Percentiles rank a stretch among this genome's conserved stretches.
phyloP scores from a whole-genome alignment of 2,888 invertebrate genomes.

The Tipula confusa region DNA sequence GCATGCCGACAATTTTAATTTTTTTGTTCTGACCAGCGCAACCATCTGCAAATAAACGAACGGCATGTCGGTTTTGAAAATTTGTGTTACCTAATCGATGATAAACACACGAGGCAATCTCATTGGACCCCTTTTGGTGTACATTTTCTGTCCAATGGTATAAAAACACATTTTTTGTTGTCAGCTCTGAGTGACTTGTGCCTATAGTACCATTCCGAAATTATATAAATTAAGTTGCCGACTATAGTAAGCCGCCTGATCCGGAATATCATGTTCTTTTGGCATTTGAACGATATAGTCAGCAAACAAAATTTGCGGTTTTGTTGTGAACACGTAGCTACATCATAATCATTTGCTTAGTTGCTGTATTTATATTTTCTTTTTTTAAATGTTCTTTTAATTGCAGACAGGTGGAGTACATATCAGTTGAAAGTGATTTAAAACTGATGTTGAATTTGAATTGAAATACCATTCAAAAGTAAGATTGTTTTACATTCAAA shows the following conservation, averaged over 20 bases:
- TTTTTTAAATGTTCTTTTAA: too few relatives aligned
- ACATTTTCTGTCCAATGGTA: not conserved
- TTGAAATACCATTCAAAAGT: not conserved
- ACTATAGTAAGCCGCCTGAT: not conserved
- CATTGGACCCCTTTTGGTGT: not conserved
- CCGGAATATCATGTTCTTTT: not conserved
- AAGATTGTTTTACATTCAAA: too few relatives aligned
- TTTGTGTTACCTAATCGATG: not conserved
- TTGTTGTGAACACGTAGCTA: not conserved
- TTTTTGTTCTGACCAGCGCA: not conserved
- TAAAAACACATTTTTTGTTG: not conserved
- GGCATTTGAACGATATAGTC: not conserved
- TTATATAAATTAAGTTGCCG: too few relatives aligned
- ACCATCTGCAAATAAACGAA: too few relatives aligned
- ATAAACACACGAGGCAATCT: not conserved
- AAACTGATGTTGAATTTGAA: not conserved
- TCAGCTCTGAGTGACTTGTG: not conserved
- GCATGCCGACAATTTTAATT: too few relatives aligned
- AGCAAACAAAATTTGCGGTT: not conserved
- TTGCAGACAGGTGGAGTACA: too few relatives aligned
- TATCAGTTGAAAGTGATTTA: not conserved
- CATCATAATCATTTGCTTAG: not conserved
- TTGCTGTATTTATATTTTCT: not conserved
- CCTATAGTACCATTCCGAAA: not conserved
- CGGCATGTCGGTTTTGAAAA: not conserved